Evolutionary conservation across 2,113 vertebrate species (phyloP).

Genomic region (Myocastor coypus): DNA sequence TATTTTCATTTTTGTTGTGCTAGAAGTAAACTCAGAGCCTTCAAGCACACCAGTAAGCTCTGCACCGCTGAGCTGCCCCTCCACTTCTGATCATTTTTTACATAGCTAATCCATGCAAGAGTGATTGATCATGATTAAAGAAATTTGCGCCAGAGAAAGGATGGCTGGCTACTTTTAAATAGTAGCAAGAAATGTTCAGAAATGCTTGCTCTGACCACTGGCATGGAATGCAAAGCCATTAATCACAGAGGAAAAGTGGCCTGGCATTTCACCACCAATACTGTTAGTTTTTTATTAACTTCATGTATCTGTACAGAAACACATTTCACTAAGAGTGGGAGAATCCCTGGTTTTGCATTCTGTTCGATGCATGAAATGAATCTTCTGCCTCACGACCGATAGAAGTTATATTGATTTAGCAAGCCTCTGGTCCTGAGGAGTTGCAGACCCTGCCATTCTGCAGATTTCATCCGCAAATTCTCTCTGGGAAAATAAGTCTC

Average conservation of each 20-base stretch:
- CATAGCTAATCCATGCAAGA: not conserved
- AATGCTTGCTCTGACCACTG: not conserved
- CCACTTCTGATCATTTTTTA: not conserved
- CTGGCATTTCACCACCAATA: not conserved
- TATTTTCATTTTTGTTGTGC: not conserved
- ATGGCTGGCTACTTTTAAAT: not conserved
- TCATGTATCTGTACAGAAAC: slow-evolving; percentile 24
- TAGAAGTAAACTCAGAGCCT: not conserved
- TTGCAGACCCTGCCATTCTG: slow-evolving; percentile 53
- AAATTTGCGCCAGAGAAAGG: not conserved
- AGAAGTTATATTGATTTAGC: slow-evolving; percentile 53
- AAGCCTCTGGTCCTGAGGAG: slow-evolving; percentile 28
- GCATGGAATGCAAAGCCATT: not conserved
- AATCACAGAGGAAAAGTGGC: slow-evolving; percentile 44
- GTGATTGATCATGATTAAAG: slow-evolving; percentile 9
- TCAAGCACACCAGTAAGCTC: not conserved
- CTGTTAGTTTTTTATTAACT: slow-evolving; percentile 65
- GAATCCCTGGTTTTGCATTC: slow-evolving; percentile 32
- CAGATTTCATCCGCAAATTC: not conserved
- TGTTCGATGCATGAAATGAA: slow-evolving; percentile 58
- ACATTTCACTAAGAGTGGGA: not conserved
- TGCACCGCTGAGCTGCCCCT: not conserved
- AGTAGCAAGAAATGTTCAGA: not conserved
- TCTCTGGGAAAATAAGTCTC: not conserved
- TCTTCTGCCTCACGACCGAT: slow-evolving; percentile 45